Base-by-base conservation (phyloP, 2,888 invertebrate species). In the Drosophila cracens region DNA sequence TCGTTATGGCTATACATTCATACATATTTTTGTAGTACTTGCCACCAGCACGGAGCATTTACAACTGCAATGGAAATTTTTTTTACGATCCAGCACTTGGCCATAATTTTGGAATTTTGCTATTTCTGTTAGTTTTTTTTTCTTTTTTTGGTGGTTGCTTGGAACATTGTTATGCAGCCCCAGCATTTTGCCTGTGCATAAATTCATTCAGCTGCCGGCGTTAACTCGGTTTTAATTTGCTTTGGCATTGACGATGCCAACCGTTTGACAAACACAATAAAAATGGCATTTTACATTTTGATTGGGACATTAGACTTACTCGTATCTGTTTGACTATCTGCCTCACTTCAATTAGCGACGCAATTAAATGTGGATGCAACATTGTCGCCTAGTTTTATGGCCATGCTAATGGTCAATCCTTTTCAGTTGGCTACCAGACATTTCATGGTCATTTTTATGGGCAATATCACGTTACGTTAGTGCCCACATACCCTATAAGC, bases 61-160 rank as follows among this genome's bases (percentile, higher is more conserved):
- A 86, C 87, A 85, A 74, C 89, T 76, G 79, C 87, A 79, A 79
- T 79, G 84, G 43, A 49, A 83, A 76, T 85, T 88, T 81, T 86
- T 56, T 85, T 89, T 85, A 85, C 75, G 81, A 87, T 71, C 59
- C 74, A 52, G 52, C 85, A 70, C 77, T 75, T 72, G 77, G 57
- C 56, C 74, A 82, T 81, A 74, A 77, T 81, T 74, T 73, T 67
- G 31, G 1, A 62, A 69, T 76, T 70, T 38, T 48, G 25, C 43
- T 33, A 21, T 33, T 21, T 48, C 38, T 46, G 8, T 46, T 2
- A 18, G 38, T 48, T 27, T 29, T 34, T 16, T 51, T 60, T 58
- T 40, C 16, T 29, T 43, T 53, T 58, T 34, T 46, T 27, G 36
- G 7, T 49, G 33, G 33, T 51, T 60, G 61, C 29, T 29, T 54